Percentiles rank a stretch among this genome's conserved stretches.
Conservation (phyloP, 1,140 invertebrate species). For the Augochlora pura region DNA sequence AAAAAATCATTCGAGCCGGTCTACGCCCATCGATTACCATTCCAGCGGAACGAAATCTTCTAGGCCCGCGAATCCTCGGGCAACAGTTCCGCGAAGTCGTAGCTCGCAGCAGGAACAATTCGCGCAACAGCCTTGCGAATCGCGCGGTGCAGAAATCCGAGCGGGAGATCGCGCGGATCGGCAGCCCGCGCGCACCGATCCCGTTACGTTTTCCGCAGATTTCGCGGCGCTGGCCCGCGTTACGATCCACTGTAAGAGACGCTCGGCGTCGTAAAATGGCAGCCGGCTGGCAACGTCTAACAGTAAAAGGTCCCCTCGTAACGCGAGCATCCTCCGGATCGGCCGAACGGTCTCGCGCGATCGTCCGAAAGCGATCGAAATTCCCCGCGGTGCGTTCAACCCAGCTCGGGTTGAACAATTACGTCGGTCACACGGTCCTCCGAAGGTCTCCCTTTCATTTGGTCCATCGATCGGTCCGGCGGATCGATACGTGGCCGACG, state of each 20-base stretch:
- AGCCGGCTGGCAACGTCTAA: slow-evolving; percentile 31
- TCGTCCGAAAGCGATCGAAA: slow-evolving; percentile 23
- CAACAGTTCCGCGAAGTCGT: no score
- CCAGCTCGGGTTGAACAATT: background rate
- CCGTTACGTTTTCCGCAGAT: slow-evolving; percentile 43
- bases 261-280: slow-evolving; percentile 40
- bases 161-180: no score
- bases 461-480: background rate
- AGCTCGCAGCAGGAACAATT: no score
- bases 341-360: slow-evolving; percentile 9
- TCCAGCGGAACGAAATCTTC: no score
- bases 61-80: no score
- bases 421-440: background rate
- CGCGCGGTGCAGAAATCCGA: no score
- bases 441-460: slow-evolving; percentile 24
- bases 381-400: slow-evolving; percentile 43
- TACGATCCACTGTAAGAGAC: slow-evolving; percentile 22
- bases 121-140: no score
- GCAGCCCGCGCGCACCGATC: background rate
- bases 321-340: slow-evolving; percentile 27
- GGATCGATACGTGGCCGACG: background rate
- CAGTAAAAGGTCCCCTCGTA: slow-evolving; percentile 50
- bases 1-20: no score
- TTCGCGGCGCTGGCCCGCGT: slow-evolving; percentile 20
- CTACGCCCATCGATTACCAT: no score